These are phyloP conservation scores for Argyrosomus regius DNA, from an alignment of 2,797 vertebrate genomes.

Conservation along the genomic window DNA sequence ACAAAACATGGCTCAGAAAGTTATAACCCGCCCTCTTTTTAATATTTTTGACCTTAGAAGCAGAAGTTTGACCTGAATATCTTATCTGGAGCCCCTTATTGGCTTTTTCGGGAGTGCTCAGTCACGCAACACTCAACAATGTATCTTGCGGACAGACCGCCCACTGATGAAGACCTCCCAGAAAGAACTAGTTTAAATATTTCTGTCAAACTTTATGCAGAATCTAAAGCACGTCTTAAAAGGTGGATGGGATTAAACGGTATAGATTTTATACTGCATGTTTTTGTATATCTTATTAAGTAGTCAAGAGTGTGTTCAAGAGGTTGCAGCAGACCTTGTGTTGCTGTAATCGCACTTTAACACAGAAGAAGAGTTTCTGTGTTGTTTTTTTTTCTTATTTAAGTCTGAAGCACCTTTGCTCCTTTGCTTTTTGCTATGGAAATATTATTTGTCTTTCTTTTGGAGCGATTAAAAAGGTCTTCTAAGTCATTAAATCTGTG, in stretches of 20 bases:
- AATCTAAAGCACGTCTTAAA: too few relatives aligned
- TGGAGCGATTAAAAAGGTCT: conserved; percentile 44
- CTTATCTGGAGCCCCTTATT: background rate
- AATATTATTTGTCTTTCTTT: conserved; percentile 26
- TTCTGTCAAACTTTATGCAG: too few relatives aligned
- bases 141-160: background rate
- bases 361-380: background rate
- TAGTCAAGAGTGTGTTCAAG: background rate
- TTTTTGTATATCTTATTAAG: background rate
- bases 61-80: background rate
- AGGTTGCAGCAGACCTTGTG: background rate
- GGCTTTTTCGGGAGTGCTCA: background rate
- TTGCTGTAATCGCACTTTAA: background rate
- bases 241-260: too few relatives aligned
- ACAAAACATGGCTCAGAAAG: background rate
- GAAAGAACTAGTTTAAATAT: background rate
- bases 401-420: background rate
- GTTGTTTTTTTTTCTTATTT: background rate
- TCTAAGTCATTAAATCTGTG: conserved; percentile 28
- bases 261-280: background rate
- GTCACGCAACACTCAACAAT: too few relatives aligned
- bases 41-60: background rate
- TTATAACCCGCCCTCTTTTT: background rate
- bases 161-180: background rate
- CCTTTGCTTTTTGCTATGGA: background rate